Base-by-base conservation (phyloP, 2,113 vertebrate genomes). In the Anas platyrhynchos region DNA sequence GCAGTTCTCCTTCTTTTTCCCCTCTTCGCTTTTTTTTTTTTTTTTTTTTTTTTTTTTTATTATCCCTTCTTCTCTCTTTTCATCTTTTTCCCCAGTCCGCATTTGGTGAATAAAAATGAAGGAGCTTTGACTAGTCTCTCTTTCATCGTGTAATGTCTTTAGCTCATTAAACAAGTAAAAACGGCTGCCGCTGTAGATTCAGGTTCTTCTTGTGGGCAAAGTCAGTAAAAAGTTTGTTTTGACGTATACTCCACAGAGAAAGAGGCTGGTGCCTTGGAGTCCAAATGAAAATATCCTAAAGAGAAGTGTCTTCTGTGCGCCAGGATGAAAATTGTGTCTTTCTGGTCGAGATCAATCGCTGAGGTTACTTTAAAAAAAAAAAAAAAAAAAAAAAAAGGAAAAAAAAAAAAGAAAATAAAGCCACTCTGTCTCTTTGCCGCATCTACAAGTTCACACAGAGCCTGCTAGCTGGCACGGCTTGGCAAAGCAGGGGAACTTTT, bases 81-180 rank as follows among this genome's bases (percentile, higher is more conserved):
- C 63, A 36, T 95, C 67, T 55, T 50, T 81, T n/a, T 73, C 56
- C 73, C 96, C 93, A 89, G 87, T 97, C 88, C 96, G 21, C 82
- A 91, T 96, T 97, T 76, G 72, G 97, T 96, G 97, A 97, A 98
- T 97, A 97, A 98, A 98, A 98, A 97, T 92, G 82, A 94, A 97
- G 94, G 94, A 96, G 94, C 90, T 96, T 92, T 61, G 31, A 96
- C 91, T 95, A 96, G 97, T 96, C 97, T 97, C 93, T 94, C 93
- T 97, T 97, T 97, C 94, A 97, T 96, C 96, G 73, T 86, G 91
- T 97, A 97, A 96, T 94, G 96, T 97, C 96, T 97, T 97, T 97
- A 98, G 94, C 83, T 98, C 97, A 97, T 97, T 98, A 97, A 98
- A 98, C 97, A 97, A 97, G 97, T 97, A 97, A 97, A 97, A 98